phyloP scores from a whole-genome alignment of 2,888 invertebrate genomes.

The Trissonchulus sp. region DNA sequence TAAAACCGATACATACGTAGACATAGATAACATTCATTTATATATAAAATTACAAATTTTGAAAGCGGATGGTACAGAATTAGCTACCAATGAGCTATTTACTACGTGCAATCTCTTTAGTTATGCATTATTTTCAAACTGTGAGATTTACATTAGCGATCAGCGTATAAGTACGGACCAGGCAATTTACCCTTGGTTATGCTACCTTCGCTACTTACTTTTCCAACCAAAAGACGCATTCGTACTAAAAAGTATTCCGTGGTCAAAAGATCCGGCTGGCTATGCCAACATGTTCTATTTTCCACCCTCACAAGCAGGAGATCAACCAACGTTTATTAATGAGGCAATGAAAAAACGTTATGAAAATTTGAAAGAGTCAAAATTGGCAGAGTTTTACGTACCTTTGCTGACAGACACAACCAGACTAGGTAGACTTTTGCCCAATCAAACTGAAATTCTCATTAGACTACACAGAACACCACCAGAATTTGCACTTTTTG shows the following conservation, averaged over 20 bases:
- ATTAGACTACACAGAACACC: not conserved
- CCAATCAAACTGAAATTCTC: not conserved
- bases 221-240: not conserved
- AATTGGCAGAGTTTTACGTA: no score
- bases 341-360: no score
- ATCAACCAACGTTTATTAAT: no score
- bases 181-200: not conserved
- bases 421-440: not conserved
- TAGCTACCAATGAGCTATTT: not conserved
- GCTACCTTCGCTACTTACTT: not conserved
- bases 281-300: no score
- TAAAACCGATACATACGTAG: slow-evolving; percentile 1
- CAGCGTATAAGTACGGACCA: not conserved
- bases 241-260: not conserved
- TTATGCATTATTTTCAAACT: slow-evolving; percentile 1
- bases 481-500: not conserved
- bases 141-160: not conserved
- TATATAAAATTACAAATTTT: slow-evolving; percentile 9
- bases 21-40: not conserved
- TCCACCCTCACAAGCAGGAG: no score
- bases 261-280: not conserved
- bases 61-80: slow-evolving; percentile 11
- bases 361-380: no score
- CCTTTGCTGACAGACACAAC: not conserved
- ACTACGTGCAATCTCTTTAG: slow-evolving; percentile 15